Conservation (phyloP, 1,140 invertebrate genomes). For the Chymomyza costata region DNA sequence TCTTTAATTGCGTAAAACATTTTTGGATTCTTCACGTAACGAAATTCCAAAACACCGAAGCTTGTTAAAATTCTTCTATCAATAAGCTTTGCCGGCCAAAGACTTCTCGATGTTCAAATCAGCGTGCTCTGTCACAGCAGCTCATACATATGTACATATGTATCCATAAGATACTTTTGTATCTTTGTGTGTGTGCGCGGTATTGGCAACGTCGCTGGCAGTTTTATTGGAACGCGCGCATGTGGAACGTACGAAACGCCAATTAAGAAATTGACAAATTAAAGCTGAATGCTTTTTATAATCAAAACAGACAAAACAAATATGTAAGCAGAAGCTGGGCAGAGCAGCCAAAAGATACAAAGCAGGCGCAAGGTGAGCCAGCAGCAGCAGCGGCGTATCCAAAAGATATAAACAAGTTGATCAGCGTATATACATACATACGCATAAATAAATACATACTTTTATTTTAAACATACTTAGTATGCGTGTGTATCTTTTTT, state of each 20-base stretch:
- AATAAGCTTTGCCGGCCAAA: constrained; percentile 44
- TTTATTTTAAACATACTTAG: no score
- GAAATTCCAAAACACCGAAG: constrained; percentile 70
- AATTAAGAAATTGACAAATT: constrained; percentile 74
- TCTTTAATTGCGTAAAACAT: constrained; percentile 74
- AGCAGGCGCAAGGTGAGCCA: no score
- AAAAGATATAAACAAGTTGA: no score
- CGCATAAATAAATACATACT: no score
- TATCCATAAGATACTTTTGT: constrained; percentile 8
- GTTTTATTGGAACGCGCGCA: constrained; percentile 26
- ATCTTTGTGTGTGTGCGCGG: constrained; percentile 1
- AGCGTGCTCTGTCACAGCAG: constrained; percentile 9
- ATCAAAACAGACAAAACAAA: constrained; percentile 73
- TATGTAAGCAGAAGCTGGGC: no score
- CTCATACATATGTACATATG: neutral
- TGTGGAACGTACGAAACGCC: constrained; percentile 70
- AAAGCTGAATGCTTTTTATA: constrained; percentile 72
- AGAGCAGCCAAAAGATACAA: no score
- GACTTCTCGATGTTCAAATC: constrained; percentile 19
- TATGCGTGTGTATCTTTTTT: no score
- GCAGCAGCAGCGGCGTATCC: no score
- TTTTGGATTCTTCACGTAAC: constrained; percentile 73
- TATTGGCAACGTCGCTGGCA: neutral
- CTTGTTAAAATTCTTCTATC: constrained; percentile 74
- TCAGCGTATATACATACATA: no score